Conservation (phyloP, 1,140 invertebrate genomes). For the Cydia amplana region DNA sequence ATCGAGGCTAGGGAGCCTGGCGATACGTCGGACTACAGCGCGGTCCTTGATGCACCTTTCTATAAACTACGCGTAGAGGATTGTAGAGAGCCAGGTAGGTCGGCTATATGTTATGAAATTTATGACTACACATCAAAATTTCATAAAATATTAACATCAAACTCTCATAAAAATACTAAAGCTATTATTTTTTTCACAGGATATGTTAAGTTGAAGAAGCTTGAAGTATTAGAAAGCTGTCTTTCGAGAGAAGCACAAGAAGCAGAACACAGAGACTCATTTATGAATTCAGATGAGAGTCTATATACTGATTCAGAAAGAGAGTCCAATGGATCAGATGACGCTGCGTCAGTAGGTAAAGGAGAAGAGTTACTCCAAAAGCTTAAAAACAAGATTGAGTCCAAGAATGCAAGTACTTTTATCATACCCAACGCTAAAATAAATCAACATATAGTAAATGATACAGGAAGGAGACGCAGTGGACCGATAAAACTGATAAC, state of each 20-base stretch:
- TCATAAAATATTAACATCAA: too few species aligned
- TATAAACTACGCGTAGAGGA: constrained; percentile 85
- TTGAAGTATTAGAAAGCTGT: constrained; percentile 74
- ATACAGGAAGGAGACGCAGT: constrained; percentile 48
- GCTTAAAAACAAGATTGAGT: constrained; percentile 44
- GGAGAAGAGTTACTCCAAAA: constrained; percentile 53
- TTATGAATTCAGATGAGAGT: constrained; percentile 59
- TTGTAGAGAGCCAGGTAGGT: constrained; percentile 80
- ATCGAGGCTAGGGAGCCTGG: constrained; percentile 85
- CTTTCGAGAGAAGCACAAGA: constrained; percentile 64
- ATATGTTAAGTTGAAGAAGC: constrained; percentile 79
- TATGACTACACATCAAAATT: too few species aligned
- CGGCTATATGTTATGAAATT: constrained; percentile 16
- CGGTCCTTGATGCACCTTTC: constrained; percentile 81
- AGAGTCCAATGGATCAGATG: constrained; percentile 69
- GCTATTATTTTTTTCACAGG: constrained; percentile 64
- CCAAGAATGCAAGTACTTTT: constrained; percentile 2
- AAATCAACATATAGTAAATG: constrained; percentile 26
- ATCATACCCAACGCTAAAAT: constrained; percentile 33
- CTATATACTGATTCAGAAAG: constrained; percentile 71
- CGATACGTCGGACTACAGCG: constrained; percentile 82
- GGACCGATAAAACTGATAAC: constrained; percentile 53
- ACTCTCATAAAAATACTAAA: constrained; percentile 26
- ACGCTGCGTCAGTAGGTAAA: constrained; percentile 48
- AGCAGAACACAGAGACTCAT: constrained; percentile 42